phyloP scores from a whole-genome alignment of 2,797 vertebrate genomes.

The Oceanodroma leucorhoa region DNA sequence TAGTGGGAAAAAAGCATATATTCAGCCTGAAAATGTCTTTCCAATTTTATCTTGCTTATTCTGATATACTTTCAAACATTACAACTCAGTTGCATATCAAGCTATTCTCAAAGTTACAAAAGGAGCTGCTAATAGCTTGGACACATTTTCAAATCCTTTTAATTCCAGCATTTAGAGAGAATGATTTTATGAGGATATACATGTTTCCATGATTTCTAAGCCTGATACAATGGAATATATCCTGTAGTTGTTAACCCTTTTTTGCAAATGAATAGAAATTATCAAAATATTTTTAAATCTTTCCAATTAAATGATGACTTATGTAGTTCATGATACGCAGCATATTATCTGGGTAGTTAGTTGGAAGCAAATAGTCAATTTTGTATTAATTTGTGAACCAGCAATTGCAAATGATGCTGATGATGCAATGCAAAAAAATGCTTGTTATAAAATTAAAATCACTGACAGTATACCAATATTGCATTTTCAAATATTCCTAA shows the following conservation, averaged over 20 bases:
- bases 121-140: not conserved
- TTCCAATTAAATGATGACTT: not conserved
- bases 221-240: not conserved
- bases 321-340: not conserved
- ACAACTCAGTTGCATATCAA: not conserved
- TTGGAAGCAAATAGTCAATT: constrained; percentile 8
- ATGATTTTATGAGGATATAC: not conserved
- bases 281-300: not conserved
- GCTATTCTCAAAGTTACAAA: not conserved
- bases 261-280: not conserved
- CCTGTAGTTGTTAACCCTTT: not conserved
- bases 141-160: not conserved
- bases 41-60: not conserved
- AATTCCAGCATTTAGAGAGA: not conserved
- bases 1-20: not conserved
- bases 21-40: not conserved
- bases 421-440: not conserved
- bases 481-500: not conserved
- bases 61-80: not conserved
- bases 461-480: not conserved
- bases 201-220: not conserved
- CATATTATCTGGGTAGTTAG: not conserved
- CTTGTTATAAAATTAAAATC: not conserved
- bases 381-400: not conserved
- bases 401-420: not conserved